Base-by-base conservation (phyloP, 2,888 invertebrate species). In the Acrocyrtus sp. region DNA sequence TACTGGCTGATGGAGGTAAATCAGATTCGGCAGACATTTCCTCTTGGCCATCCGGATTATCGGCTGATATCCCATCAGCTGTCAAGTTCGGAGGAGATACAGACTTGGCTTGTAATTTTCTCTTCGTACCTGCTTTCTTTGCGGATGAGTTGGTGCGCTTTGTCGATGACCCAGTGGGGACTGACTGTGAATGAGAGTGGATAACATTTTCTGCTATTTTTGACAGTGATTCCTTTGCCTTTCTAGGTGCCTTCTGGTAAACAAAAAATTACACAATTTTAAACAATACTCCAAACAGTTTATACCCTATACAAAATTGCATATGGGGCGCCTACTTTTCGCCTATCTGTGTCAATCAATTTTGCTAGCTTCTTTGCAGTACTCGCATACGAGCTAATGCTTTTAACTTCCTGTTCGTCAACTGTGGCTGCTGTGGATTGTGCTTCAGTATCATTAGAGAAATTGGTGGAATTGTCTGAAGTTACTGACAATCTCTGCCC, bases 201-300 rank as follows among this genome's bases (percentile, higher is more conserved):
- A 69, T 34, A 26, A 69, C 69, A 47, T 12, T 39, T 15, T 62
- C 62, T 1, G 62, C 62, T 12, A 69, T 62, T 54, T 57, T 58
- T 43, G 22, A 21, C n/a, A n/a, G 17, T 26, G 17, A 41, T 26
- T 57, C 51, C n/a, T 51, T 27, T 26, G 51, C 17, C n/a, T 19
- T 51, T 24, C 17, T 21, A 6, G 19, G 17, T 8, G 19, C 22
- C 17, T 48, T 21, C 48, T 48, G 8, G 5, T 19, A n/a, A n/a
- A n/a, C n/a, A n/a, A n/a, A n/a, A n/a, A n/a, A n/a, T n/a, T n/a
- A n/a, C n/a, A n/a, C n/a, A n/a, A n/a, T n/a, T n/a, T n/a, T n/a
- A n/a, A n/a, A n/a, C n/a, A n/a, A n/a, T n/a, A n/a, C n/a, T n/a
- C n/a, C n/a, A n/a, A n/a, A n/a, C n/a, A n/a, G n/a, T n/a, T n/a